Conservation (phyloP, 1,140 invertebrate species). For the Tetramorium parvispinum region DNA sequence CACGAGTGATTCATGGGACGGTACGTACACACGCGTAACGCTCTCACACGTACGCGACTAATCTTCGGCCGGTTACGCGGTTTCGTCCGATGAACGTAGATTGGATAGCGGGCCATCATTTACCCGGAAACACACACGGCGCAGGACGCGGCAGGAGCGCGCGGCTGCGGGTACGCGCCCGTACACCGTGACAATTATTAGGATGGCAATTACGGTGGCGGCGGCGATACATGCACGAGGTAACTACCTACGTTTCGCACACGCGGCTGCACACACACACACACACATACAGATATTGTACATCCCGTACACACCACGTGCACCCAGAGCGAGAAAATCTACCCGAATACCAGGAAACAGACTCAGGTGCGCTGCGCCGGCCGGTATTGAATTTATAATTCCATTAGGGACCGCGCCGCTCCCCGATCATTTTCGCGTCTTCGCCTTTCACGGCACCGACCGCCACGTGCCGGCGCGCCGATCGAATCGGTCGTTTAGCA, state of each 20-base stretch:
- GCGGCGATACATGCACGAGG: slow-evolving; percentile 20
- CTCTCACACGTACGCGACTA: slow-evolving; percentile 34
- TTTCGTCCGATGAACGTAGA: slow-evolving; percentile 74
- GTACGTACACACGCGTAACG: slow-evolving; percentile 2
- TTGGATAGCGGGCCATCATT: slow-evolving; percentile 76
- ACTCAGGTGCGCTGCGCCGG: slow-evolving; percentile 79
- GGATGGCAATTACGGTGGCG: slow-evolving; percentile 70
- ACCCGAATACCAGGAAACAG: slow-evolving; percentile 72
- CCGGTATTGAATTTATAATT: slow-evolving; percentile 83
- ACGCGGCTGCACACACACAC: background rate
- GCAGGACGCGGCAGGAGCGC: slow-evolving; percentile 24
- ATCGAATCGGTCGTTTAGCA: slow-evolving; percentile 42
- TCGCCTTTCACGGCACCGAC: slow-evolving; percentile 60
- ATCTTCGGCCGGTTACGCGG: slow-evolving; percentile 69
- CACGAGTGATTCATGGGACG: slow-evolving; percentile 60
- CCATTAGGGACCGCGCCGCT: slow-evolving; percentile 77
- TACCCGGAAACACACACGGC: slow-evolving; percentile 66
- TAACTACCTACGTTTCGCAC: background rate
- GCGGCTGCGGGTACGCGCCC: slow-evolving; percentile 51
- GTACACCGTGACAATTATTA: slow-evolving; percentile 79
- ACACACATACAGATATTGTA: background rate
- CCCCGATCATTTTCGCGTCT: slow-evolving; percentile 77
- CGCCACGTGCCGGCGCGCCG: slow-evolving; percentile 68
- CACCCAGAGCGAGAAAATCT: slow-evolving; percentile 67
- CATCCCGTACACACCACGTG: background rate